Conservation (phyloP, 2,888 invertebrate genomes). For the Hydropsyche betteni region DNA sequence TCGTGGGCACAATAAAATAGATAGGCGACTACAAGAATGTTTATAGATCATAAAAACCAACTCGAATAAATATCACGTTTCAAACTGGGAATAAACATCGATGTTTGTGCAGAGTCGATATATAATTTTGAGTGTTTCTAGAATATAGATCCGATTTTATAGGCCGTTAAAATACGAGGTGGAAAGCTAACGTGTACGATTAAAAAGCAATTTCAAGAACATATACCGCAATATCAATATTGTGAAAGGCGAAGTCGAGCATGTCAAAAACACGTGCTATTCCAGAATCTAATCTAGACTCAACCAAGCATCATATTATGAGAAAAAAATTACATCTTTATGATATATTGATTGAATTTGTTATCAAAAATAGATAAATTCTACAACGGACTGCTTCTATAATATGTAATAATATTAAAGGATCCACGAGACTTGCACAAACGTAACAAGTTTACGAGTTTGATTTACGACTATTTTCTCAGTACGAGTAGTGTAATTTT, state of each 20-base stretch:
- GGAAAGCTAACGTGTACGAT: background rate
- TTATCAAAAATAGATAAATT: background rate
- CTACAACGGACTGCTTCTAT: background rate
- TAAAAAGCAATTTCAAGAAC: conserved; percentile 18
- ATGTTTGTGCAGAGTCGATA: background rate
- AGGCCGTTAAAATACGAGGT: conserved; percentile 2
- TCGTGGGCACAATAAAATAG: conserved; percentile 19
- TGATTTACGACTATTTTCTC: no score
- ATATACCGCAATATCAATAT: conserved; percentile 1
- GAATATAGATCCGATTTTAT: conserved; percentile 11
- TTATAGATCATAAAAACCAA: conserved; percentile 11
- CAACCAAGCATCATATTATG: no score
- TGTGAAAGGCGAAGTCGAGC: conserved; percentile 8
- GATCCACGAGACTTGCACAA: background rate
- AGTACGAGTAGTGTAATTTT: no score
- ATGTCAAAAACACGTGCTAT: background rate
- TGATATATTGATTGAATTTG: background rate
- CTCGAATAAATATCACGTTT: conserved; percentile 18
- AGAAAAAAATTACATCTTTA: no score
- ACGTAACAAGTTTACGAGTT: no score
- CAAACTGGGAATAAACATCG: conserved; percentile 17
- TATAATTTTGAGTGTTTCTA: background rate
- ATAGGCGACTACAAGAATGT: background rate
- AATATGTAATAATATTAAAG: background rate
- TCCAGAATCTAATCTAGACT: no score